Conservation (phyloP, 92 coral and sea anemone genomes). For the Heliopora coerulea region DNA sequence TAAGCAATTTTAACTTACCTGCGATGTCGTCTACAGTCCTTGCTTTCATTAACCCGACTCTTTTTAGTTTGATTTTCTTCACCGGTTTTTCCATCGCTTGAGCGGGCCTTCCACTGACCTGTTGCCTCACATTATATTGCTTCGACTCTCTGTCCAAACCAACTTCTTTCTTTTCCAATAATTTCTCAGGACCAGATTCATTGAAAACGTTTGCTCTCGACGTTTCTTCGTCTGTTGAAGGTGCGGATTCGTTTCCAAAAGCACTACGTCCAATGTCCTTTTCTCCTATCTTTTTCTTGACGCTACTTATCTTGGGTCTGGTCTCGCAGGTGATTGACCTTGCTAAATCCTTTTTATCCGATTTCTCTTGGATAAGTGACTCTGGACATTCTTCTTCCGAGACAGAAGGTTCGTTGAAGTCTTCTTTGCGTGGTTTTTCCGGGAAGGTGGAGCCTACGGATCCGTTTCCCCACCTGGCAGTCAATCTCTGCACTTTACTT, state of each 20-base stretch:
- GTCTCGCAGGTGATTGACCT: too few species aligned
- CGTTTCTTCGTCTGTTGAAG: conserved; percentile 2
- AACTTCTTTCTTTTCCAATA: neutral
- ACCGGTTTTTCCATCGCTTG: conserved; percentile 1
- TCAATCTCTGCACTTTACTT: neutral
- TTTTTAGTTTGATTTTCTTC: conserved; percentile 21
- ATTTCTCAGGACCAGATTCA: neutral
- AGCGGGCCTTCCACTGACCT: neutral
- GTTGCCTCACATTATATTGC: neutral
- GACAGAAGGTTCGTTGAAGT: too few species aligned
- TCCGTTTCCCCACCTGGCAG: too few species aligned
- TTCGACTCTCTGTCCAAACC: neutral
- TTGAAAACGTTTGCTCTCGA: neutral
- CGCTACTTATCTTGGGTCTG: too few species aligned
- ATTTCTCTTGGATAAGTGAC: too few species aligned
- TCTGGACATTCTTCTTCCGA: too few species aligned
- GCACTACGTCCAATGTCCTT: neutral
- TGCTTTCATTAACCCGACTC: conserved; percentile 5
- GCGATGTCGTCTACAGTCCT: neutral
- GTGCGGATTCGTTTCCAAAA: too few species aligned
- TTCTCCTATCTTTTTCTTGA: too few species aligned
- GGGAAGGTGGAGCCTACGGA: too few species aligned
- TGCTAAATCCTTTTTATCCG: too few species aligned
- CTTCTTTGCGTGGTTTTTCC: too few species aligned
- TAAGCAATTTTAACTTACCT: too few species aligned